A percentile compares a stretch with the other conserved stretches of the same genome.
These are phyloP conservation scores for Dicrurus megarhynchus DNA, from an alignment of 2,113 vertebrate species.

Conservation along the genomic window DNA sequence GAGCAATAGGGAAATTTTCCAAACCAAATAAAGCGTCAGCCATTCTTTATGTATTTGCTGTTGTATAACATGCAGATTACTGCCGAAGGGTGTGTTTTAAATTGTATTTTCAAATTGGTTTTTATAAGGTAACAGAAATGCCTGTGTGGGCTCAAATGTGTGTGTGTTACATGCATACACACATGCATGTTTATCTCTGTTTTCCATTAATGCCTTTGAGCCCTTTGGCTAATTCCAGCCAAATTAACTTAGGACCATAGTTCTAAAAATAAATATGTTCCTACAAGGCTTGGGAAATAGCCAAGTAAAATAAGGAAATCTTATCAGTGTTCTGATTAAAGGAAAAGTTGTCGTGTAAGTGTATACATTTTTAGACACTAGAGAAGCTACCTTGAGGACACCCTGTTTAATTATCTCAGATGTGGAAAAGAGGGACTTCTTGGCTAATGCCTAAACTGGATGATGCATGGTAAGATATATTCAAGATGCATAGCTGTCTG, in stretches of 20 bases:
- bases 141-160: not conserved
- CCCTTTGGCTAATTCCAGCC: constrained; percentile 26
- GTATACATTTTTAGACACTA: not conserved
- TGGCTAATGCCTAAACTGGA: not conserved
- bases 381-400: not conserved
- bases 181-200: not conserved
- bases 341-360: not conserved
- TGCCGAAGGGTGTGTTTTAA: not conserved
- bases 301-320: constrained; percentile 18
- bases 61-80: not conserved
- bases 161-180: not conserved
- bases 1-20: not conserved
- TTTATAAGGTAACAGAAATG: not conserved
- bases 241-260: not conserved
- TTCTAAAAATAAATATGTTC: constrained; percentile 29
- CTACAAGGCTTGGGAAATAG: not conserved
- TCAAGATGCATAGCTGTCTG: not conserved
- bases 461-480: not conserved
- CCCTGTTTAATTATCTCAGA: not conserved
- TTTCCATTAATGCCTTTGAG: not conserved
- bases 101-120: not conserved
- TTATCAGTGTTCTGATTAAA: not conserved
- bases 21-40: not conserved
- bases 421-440: not conserved
- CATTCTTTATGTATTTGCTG: not conserved